Evolutionary conservation across 1,140 invertebrate species (phyloP).

Genomic region (Eumaeus atala): DNA sequence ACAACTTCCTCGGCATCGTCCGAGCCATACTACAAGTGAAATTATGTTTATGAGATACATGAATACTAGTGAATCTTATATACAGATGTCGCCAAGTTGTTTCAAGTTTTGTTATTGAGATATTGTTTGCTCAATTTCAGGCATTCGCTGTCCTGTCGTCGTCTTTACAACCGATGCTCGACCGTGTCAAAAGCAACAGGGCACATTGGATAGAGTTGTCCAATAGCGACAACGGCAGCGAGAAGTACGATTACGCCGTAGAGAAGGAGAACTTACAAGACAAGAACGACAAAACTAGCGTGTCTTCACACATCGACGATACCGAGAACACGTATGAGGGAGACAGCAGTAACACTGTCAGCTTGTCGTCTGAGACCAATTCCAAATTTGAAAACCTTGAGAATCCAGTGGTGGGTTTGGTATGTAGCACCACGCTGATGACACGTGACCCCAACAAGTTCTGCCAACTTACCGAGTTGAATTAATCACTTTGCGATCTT

Average conservation of each 20-base stretch:
- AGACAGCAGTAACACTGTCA: constrained; percentile 61
- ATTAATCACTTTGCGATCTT: constrained; percentile 26
- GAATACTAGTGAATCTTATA: too few relatives aligned
- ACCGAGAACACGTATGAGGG: constrained; percentile 59
- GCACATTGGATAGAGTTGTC: constrained; percentile 87
- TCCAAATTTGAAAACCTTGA: constrained; percentile 65
- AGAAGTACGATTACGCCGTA: constrained; percentile 48
- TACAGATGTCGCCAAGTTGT: too few relatives aligned
- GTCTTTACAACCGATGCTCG: constrained; percentile 85
- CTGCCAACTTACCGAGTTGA: constrained; percentile 52
- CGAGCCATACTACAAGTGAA: too few relatives aligned
- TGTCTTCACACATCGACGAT: constrained; percentile 58
- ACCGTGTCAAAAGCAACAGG: constrained; percentile 89
- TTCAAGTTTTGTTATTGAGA: not conserved
- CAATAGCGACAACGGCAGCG: constrained; percentile 63
- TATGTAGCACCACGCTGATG: constrained; percentile 48
- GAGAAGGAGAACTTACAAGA: constrained; percentile 40
- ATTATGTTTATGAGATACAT: too few relatives aligned
- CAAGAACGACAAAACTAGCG: constrained; percentile 54
- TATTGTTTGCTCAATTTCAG: constrained; percentile 69
- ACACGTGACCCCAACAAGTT: constrained; percentile 51
- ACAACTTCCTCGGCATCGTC: too few relatives aligned
- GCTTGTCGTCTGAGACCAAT: constrained; percentile 61
- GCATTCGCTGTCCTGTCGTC: constrained; percentile 87
- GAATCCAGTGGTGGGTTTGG: constrained; percentile 61